Conservation (phyloP, 2,113 vertebrate genomes). For the Nycticryphes semicollaris region DNA sequence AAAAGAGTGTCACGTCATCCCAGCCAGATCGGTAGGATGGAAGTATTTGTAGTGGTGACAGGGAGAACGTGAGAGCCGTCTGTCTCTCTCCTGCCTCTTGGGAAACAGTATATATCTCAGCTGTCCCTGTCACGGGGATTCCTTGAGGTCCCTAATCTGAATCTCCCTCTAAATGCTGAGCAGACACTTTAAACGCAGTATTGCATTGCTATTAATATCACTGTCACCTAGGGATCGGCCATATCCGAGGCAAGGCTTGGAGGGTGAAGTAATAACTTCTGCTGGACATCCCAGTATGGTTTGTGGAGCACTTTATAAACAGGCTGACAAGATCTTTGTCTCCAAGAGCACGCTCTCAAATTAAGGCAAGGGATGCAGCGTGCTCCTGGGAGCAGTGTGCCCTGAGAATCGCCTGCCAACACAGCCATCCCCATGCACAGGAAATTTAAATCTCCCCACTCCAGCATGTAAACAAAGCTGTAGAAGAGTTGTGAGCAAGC, state of each 20-base stretch:
- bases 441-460: not conserved
- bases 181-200: not conserved
- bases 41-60: not conserved
- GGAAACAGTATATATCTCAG: constrained; percentile 45
- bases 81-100: not conserved
- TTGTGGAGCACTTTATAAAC: not conserved
- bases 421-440: accelerated
- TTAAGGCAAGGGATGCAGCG: not conserved
- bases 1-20: not conserved
- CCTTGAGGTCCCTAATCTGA: not conserved
- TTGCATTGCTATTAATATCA: constrained; percentile 37
- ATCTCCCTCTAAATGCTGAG: not conserved
- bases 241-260: not conserved
- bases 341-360: not conserved
- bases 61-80: not conserved
- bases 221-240: not conserved
- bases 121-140: constrained; percentile 31
- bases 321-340: not conserved
- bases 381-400: not conserved
- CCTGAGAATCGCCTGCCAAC: not conserved
- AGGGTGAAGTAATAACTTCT: not conserved
- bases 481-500: not conserved
- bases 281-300: not conserved
- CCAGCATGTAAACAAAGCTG: not conserved
- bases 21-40: accelerated